A percentile compares a stretch with the other conserved stretches of the same genome.
Evolutionary conservation across 2,113 vertebrate genomes (phyloP).

Genomic region (Rutilus rutilus): DNA sequence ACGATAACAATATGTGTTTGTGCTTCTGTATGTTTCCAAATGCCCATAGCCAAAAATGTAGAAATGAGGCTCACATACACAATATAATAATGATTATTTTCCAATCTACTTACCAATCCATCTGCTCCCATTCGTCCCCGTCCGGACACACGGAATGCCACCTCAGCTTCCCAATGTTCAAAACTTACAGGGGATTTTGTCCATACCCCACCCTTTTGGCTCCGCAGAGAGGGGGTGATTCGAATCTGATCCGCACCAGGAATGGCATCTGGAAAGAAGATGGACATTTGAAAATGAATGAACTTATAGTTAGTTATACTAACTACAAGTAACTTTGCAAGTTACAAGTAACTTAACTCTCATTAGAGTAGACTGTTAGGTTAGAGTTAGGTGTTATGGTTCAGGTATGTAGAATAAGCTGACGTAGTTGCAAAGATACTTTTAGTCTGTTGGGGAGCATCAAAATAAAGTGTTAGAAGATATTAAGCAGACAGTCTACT

Average conservation of each 20-base stretch:
- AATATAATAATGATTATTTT: background rate
- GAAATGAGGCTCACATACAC: background rate
- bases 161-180: conserved; percentile 90
- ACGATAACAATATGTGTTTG: background rate
- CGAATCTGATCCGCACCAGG: conserved; percentile 94
- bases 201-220: conserved; percentile 93
- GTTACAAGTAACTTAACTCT: too few relatives aligned
- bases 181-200: conserved; percentile 85
- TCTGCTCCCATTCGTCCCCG: conserved; percentile 93
- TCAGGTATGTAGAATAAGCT: too few relatives aligned
- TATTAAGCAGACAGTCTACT: too few relatives aligned
- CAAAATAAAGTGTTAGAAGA: too few relatives aligned
- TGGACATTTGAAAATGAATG: background rate
- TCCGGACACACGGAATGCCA: conserved; percentile 94
- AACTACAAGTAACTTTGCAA: too few relatives aligned
- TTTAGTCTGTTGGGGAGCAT: too few relatives aligned
- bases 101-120: conserved; percentile 89
- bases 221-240: conserved; percentile 93
- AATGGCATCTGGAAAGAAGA: conserved; percentile 84
- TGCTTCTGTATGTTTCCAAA: background rate
- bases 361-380: too few relatives aligned
- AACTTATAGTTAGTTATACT: too few relatives aligned
- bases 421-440: too few relatives aligned
- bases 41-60: background rate
- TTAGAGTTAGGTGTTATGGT: too few relatives aligned